Evolutionary conservation across 37 sponge, comb jelly and placozoan species (phyloP), one percentile per base, ranked within the genome.

Genomic region (Beroe ovata): DNA sequence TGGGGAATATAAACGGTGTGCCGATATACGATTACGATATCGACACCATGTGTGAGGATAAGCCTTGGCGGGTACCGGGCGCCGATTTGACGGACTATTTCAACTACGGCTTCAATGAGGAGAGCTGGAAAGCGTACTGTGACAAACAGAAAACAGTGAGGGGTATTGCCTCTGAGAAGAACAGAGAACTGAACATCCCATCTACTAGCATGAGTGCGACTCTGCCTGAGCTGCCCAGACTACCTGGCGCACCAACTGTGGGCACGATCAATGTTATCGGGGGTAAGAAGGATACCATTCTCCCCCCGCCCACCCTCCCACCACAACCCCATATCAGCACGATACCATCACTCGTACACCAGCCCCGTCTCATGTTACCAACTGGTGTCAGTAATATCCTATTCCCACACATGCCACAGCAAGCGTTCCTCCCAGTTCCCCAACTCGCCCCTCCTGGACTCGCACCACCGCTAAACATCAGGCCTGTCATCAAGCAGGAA

Each of bases 1-100:
- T 94, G 0, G 95, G 95, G 0, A 92, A 94, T 34, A 91, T 98
- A 2, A 92, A 93, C 60, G 99, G 99, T 0, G 94, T 94, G 33
- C 88, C 92, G 0, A 66, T 96, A 6, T 93, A 90, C 35, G 95
- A 97, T 29, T 92, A 90, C 72, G 99, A 98, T 60, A 59, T 95
- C 6, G 96, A 95, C 18, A 60, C 90, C 0, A 42, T 64, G 38
- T 77, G 84, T 19, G 91, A 92, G 18, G 99, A 98, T 26, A 98
- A 95, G 72, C 99, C 99, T 0, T 98, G 99, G 99, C 92, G 93
- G 63, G 64, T 90, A 40, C 99, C 99, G 30, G 97, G 99, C 72
- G 96, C 99, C 47, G 99, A 98, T 59, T 91, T 98, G 0, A 92
- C 99, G 33, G 99, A 98, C 88, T 98, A 98, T 38, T 98, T 98